Base-by-base conservation (phyloP, 2,113 vertebrate species). In the Hemicordylus capensis region DNA sequence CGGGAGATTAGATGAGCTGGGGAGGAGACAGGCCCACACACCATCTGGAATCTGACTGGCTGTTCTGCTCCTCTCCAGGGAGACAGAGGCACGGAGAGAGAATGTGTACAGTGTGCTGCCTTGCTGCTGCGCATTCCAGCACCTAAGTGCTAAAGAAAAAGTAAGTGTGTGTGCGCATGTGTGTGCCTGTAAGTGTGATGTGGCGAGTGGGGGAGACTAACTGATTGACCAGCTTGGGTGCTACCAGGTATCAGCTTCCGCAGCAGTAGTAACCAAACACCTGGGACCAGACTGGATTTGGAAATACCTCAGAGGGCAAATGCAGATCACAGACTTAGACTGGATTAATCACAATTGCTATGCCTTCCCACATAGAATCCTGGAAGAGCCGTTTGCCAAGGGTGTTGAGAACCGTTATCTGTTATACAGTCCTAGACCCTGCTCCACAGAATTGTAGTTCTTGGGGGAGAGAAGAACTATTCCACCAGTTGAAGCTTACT, bases 41-140 rank as follows among this genome's bases (percentile, higher is more conserved):
- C 37, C 58, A 15, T 64, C 66, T 79, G 56, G 66, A 73, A 44
- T 78, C 75, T 87, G 86, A 73, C 66, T 54, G 20, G 31, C 66
- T 66, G n/a, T 64, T 56, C 37, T 2, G 0, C 46, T 83, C 34
- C 46, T 83, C 58, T 77, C 42, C 44, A 44, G 58, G 56, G 54
- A 42, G 6, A 44, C 42, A 31, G 42, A 80, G 67, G 6, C n/a
- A 42, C 15, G 7, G 12, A 73, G 28, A 54, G 37, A 63, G 67
- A 39, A 83, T 72, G 34, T 79, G 56, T 79, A 69, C 74, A 77
- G 54, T 12, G 34, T 48, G 39, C 11, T 83, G 74, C 44, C 75
- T 51, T 83, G 56, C 67, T 67, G 72, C 61, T 64, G 24, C 17
- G 44, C 56, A 54, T 78, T 83, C 54, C 66, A 19, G 34, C 46